Evolutionary conservation across 92 coral and sea anemone genomes (phyloP), one percentile per base, ranked within the genome.

Genomic region (Meandrina meandrites): DNA sequence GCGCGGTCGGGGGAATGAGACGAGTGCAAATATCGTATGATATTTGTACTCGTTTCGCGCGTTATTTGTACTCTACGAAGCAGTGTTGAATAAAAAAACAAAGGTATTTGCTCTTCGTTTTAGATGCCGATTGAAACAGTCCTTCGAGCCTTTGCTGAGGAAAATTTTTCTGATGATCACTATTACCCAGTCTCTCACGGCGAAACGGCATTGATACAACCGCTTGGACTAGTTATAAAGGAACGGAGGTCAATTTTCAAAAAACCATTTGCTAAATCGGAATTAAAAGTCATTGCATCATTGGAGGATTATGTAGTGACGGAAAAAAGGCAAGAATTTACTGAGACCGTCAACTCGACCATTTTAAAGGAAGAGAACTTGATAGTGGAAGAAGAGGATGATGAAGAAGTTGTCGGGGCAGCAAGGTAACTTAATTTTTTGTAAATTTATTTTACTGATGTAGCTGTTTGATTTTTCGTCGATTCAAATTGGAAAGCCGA

Each of bases 161-260:
- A 21, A 18, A 79, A 79, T 37, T 58, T 79, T 58, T 53, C 10
- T 9, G 36, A 11, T 0, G 17, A 14, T 11, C 16, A 21, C 10
- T 79, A 56, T 37, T 79, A 32, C 71, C 83, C 83, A 21, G 32
- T 79, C 18, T 35, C 37, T 24, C 83, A 56, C 11, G 83, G 83
- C 21, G 18, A 32, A 35, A 34, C 48, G 11, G 1, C 7, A 12
- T 24, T 22, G 32, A 37, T 58, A 58, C 22, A 58, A 56, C 51
- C 71, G 2, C 34, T 79, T 56, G 82, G 28, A 9, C 50, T 79
- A 3, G 28, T 31, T 31, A 47, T 47, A 6, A 78, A 78, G 66
- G 21, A 24, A 35, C 31, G 1, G 8, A 56, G 83, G n/a, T 13
- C 70, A 12, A 24, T 57, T 8, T 79, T 10, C 21, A 22, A 21